Evolutionary conservation across 2,113 vertebrate genomes (phyloP), one percentile per base, ranked within the genome.

Genomic region (Lophius piscatorius): DNA sequence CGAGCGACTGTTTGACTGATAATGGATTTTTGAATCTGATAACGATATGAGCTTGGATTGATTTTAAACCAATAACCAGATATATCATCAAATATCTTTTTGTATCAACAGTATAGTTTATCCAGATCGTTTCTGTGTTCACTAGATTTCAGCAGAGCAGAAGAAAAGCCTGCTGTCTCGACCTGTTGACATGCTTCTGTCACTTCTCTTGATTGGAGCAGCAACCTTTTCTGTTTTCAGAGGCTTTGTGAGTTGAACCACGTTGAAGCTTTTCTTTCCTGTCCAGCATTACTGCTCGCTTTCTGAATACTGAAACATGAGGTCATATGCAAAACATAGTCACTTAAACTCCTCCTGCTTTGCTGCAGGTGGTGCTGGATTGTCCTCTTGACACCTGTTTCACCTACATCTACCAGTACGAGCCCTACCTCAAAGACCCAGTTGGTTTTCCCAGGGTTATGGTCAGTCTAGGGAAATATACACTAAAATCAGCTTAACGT

Each of bases 361-460:
- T 63, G 9, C 26, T 39, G 22, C 29, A 98, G 97, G 94, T 98
- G 60, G 93, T 92, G 16, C 80, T 99, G 20, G 94, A 99, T 54
- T 98, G 96, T 80, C 92, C 94, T 0, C 81, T 94, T 0, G 94
- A 98, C 0, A 24, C 82, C 4, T 98, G 96, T 46, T 98, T 98
- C 20, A 89, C 87, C 45, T 99, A 98, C 81, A 86, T 93, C 54
- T 96, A 97, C 81, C 95, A 94, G 82, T 94, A 92, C 1, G 97
- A 99, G 77, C 97, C 97, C 0, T 98, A 97, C 63, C 92, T 99
- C 81, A 92, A 94, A 14, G 97, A 98, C 70, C 94, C 94, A 0
- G 94, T 95, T 0, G 93, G 90, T 13, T 99, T 97, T 61, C 93
- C 96, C 18, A 94, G 92, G 62, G 83, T 98, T 45, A 95, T 91